A percentile compares a stretch with the other conserved stretches of the same genome.
Conservation (phyloP, 2,113 vertebrate species). For the Ia io region DNA sequence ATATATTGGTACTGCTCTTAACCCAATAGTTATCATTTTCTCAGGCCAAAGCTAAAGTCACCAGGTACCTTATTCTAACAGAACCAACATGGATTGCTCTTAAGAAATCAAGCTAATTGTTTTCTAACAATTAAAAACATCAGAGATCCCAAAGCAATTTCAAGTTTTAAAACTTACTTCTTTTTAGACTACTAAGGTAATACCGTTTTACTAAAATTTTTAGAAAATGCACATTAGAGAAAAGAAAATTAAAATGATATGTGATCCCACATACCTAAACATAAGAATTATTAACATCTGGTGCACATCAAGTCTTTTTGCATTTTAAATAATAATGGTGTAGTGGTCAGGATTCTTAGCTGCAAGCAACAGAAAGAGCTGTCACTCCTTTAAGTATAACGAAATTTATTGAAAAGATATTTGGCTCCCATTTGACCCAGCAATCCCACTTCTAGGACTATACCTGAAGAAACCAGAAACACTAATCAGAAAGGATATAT, state of each 20-base stretch:
- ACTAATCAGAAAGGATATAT: too few species aligned
- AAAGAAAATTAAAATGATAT: conserved; percentile 10
- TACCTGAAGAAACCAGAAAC: too few species aligned
- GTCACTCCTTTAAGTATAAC: background rate
- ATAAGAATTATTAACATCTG: background rate
- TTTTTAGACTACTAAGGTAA: background rate
- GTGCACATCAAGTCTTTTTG: background rate
- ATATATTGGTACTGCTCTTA: background rate
- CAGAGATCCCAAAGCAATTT: background rate
- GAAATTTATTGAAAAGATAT: background rate
- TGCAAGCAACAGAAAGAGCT: background rate
- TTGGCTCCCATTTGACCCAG: background rate
- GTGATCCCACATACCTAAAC: background rate
- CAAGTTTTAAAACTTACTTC: background rate
- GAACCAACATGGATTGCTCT: background rate
- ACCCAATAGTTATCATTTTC: background rate
- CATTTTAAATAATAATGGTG: background rate
- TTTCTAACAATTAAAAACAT: background rate
- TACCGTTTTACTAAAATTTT: background rate
- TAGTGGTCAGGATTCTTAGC: background rate
- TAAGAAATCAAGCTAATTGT: background rate
- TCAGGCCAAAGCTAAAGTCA: background rate
- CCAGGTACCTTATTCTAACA: background rate
- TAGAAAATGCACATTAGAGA: background rate
- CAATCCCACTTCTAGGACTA: too few species aligned